Evolutionary conservation across 2,113 vertebrate genomes (phyloP).

Genomic region (Bufo gargarizans): DNA sequence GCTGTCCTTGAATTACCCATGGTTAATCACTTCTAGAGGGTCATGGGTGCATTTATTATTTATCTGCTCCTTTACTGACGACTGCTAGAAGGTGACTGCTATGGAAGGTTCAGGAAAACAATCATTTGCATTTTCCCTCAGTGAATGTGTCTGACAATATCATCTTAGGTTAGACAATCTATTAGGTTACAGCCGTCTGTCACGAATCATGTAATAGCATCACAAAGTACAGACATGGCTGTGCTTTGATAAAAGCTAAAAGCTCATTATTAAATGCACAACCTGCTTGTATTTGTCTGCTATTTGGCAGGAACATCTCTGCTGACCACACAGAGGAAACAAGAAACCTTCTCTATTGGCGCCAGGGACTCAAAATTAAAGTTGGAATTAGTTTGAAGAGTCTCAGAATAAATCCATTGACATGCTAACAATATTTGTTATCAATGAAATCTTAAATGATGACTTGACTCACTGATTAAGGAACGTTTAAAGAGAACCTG

Average conservation of each 20-base stretch:
- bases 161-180: slow-evolving; percentile 31
- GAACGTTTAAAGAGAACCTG: neutral
- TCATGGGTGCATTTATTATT: slow-evolving; percentile 52
- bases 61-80: slow-evolving; percentile 19
- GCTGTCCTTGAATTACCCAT: slow-evolving; percentile 55
- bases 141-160: slow-evolving; percentile 2
- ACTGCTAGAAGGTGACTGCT: slow-evolving; percentile 40
- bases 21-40: slow-evolving; percentile 49
- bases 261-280: slow-evolving; percentile 41
- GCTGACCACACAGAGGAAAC: slow-evolving; percentile 32
- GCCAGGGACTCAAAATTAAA: slow-evolving; percentile 7
- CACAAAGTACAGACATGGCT: slow-evolving; percentile 7
- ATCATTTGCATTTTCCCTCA: slow-evolving; percentile 40
- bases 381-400: slow-evolving; percentile 14
- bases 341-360: slow-evolving; percentile 23
- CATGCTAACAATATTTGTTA: neutral
- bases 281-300: slow-evolving; percentile 7
- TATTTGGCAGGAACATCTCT: slow-evolving; percentile 16
- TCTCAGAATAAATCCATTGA: neutral
- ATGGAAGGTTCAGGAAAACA: slow-evolving; percentile 10
- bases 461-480: neutral
- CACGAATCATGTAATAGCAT: slow-evolving; percentile 5
- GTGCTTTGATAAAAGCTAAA: slow-evolving; percentile 25
- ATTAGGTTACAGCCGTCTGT: slow-evolving; percentile 5
- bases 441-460: neutral